A percentile compares a stretch with the other conserved stretches of the same genome.
phyloP scores from a whole-genome alignment of 2,113 vertebrate species.

The Polypterus senegalus region DNA sequence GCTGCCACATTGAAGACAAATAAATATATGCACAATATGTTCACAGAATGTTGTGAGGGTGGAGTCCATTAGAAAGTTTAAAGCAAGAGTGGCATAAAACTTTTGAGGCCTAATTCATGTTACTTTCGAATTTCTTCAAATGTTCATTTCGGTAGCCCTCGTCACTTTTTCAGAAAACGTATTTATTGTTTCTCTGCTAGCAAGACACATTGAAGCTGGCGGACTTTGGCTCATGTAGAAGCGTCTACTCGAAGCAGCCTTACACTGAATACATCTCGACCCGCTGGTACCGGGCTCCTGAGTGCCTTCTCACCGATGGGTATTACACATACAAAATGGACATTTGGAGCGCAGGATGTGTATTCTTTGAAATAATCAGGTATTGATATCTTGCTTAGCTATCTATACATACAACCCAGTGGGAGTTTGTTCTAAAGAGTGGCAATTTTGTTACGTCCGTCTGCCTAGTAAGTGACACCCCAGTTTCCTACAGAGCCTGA shows the following conservation, averaged over 20 bases:
- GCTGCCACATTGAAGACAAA: too few relatives aligned
- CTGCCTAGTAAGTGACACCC: too few relatives aligned
- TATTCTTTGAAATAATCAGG: constrained; percentile 77
- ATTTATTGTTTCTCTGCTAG: constrained; percentile 34
- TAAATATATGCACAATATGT: too few relatives aligned
- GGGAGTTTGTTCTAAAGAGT: too few relatives aligned
- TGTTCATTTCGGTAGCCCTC: not conserved
- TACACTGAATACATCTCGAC: constrained; percentile 74
- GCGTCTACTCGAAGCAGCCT: constrained; percentile 61
- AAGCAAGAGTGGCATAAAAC: too few relatives aligned
- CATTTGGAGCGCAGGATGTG: constrained; percentile 70
- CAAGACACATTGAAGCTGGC: constrained; percentile 68
- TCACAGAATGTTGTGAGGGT: too few relatives aligned
- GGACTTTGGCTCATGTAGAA: constrained; percentile 73
- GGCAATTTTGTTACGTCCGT: too few relatives aligned
- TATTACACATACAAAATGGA: constrained; percentile 65
- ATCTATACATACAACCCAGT: too few relatives aligned
- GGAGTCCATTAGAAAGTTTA: too few relatives aligned
- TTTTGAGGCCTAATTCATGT: not conserved
- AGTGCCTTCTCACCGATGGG: constrained; percentile 73
- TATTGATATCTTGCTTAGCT: constrained; percentile 17
- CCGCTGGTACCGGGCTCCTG: constrained; percentile 69
- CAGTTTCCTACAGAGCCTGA: too few relatives aligned
- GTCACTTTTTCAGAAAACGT: not conserved
- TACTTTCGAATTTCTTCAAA: not conserved